phyloP scores from a whole-genome alignment of 2,888 invertebrate genomes.

The Ametastegia equiseti region DNA sequence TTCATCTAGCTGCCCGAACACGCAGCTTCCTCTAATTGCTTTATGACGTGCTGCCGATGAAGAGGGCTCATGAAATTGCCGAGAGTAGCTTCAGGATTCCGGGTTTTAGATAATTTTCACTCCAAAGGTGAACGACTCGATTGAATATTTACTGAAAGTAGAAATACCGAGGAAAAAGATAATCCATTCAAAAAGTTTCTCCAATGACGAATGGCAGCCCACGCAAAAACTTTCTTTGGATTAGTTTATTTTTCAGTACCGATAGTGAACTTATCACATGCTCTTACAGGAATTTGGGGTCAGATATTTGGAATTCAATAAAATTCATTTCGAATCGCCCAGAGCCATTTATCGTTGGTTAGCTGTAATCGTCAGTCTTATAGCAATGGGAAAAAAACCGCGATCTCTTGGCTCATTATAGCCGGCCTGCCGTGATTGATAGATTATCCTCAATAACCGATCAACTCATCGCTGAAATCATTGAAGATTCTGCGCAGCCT shows the following conservation, averaged over 20 bases:
- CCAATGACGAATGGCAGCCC: background rate
- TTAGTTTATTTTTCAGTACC: background rate
- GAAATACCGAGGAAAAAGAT: background rate
- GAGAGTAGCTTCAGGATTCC: background rate
- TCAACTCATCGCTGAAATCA: background rate
- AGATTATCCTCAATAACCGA: conserved; percentile 5
- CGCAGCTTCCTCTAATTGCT: background rate
- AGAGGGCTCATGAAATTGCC: background rate
- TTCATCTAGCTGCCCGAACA: background rate
- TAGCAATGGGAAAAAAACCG: background rate
- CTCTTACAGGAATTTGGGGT: background rate
- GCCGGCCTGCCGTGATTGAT: background rate
- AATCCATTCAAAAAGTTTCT: background rate
- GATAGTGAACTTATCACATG: background rate
- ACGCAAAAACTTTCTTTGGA: background rate
- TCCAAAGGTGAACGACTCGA: background rate
- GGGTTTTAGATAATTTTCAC: background rate
- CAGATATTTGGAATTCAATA: background rate
- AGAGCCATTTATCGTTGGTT: background rate
- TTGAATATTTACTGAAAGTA: background rate
- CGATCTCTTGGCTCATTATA: background rate
- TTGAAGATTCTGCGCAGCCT: background rate
- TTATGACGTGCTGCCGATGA: background rate
- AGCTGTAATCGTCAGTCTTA: background rate
- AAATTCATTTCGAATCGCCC: background rate